phyloP scores from a whole-genome alignment of 1,140 invertebrate genomes.

The Pseudomyrmex cubaensis region DNA sequence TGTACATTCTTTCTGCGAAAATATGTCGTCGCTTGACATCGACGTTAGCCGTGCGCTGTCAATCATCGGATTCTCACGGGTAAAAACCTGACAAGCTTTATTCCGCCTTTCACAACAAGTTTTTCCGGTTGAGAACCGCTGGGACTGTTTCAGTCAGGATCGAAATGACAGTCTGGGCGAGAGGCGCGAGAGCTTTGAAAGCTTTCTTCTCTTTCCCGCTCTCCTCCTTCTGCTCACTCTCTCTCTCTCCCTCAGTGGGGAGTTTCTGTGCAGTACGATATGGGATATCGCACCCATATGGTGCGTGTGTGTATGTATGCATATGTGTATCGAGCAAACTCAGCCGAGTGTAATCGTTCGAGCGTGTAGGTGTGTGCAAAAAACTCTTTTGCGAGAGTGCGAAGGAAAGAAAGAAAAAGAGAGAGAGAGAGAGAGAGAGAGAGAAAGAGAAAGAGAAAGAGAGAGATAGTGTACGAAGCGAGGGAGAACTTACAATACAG shows the following conservation, averaged over 20 bases:
- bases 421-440: conserved; percentile 69
- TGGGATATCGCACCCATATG: conserved; percentile 61
- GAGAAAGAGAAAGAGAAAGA: conserved; percentile 49
- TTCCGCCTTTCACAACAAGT: neutral
- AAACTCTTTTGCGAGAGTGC: conserved; percentile 76
- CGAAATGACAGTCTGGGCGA: conserved; percentile 76
- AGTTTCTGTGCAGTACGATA: conserved; percentile 70
- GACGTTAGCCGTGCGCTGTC: conserved; percentile 18
- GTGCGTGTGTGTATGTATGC: conserved; percentile 26
- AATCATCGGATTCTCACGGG: conserved; percentile 23
- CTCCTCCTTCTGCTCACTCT: conserved; percentile 11
- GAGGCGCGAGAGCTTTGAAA: conserved; percentile 75
- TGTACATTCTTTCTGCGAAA: neutral
- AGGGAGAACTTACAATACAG: conserved; percentile 76
- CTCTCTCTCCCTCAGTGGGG: conserved; percentile 29
- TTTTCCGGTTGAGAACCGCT: conserved; percentile 68
- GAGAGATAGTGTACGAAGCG: conserved; percentile 59
- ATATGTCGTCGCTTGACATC: conserved; percentile 5
- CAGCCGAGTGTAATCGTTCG: conserved; percentile 58
- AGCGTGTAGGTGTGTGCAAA: conserved; percentile 75
- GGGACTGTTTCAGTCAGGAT: conserved; percentile 73
- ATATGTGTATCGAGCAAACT: conserved; percentile 47
- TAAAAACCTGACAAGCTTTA: neutral
- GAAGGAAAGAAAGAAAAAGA: conserved; percentile 47
- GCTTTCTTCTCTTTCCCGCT: conserved; percentile 53